These are phyloP conservation scores for Pempheris klunzingeri DNA, from an alignment of 2,797 vertebrate species.

Conservation along the genomic window DNA sequence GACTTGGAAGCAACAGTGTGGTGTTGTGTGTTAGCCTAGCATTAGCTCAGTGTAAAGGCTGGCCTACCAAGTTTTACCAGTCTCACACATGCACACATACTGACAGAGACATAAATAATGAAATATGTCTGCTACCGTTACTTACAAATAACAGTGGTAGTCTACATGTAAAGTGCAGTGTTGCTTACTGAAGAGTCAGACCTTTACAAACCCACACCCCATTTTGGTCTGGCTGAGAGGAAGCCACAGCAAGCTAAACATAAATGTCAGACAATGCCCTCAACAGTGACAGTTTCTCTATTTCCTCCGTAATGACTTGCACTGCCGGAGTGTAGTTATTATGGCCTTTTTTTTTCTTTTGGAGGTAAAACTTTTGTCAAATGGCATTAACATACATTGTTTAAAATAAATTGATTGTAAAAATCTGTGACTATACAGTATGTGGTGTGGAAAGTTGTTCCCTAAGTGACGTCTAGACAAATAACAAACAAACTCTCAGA, in stretches of 20 bases:
- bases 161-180: conserved; percentile 24
- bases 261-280: conserved; percentile 52
- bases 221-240: conserved; percentile 44
- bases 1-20: conserved; percentile 10
- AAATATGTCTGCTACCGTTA: not conserved
- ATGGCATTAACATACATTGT: not conserved
- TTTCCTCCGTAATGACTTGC: conserved; percentile 35
- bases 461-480: not conserved
- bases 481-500: not conserved
- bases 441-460: not conserved
- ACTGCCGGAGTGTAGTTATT: not conserved
- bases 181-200: conserved; percentile 27
- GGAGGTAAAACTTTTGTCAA: not conserved
- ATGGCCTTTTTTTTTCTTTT: not conserved
- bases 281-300: conserved; percentile 21
- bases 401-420: not conserved
- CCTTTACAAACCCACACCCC: conserved; percentile 50
- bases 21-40: conserved; percentile 17
- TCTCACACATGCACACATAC: conserved; percentile 14
- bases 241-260: conserved; percentile 55
- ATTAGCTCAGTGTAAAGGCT: conserved; percentile 12
- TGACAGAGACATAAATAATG: not conserved
- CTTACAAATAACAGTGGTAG: not conserved
- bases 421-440: not conserved
- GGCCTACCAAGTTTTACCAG: not conserved